These are phyloP conservation scores for Beaufortia kweichowensis DNA, from an alignment of 2,113 vertebrate genomes.

Conservation along the genomic window DNA sequence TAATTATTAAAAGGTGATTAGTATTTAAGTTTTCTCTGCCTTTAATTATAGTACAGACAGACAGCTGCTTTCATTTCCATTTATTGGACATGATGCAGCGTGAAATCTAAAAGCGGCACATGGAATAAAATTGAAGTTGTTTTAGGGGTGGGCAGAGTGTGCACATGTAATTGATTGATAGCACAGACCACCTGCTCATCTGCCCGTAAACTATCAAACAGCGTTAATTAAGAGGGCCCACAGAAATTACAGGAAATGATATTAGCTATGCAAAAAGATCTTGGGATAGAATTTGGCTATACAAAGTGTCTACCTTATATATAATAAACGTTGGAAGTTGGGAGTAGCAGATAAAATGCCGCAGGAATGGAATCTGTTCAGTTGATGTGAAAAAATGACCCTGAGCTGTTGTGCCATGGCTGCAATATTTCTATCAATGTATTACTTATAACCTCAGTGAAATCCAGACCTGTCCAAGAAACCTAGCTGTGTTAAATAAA, in stretches of 20 bases:
- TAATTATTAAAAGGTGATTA: conserved; percentile 61
- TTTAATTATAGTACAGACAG: conserved; percentile 49
- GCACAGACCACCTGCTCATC: conserved; percentile 41
- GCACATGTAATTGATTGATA: conserved; percentile 41
- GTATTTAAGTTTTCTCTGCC: conserved; percentile 39
- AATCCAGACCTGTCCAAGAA: neutral
- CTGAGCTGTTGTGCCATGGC: conserved; percentile 1
- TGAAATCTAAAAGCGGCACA: conserved; percentile 47
- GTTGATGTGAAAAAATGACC: neutral
- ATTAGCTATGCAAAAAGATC: conserved; percentile 27
- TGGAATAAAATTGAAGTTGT: conserved; percentile 42
- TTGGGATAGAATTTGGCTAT: conserved; percentile 19
- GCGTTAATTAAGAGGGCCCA: conserved; percentile 12
- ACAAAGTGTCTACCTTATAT: neutral
- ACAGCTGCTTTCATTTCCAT: conserved; percentile 52
- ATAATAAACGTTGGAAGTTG: conserved; percentile 42
- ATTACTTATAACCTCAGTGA: neutral
- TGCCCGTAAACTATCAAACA: conserved; percentile 32
- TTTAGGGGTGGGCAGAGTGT: conserved; percentile 39
- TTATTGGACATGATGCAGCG: conserved; percentile 54
- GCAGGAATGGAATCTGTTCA: neutral
- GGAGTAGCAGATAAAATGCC: conserved; percentile 9
- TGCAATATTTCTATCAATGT: neutral
- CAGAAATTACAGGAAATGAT: conserved; percentile 44
- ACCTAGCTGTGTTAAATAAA: no score